These are phyloP conservation scores for Microtus richardsoni DNA, from an alignment of 2,113 vertebrate genomes.

Conservation along the genomic window DNA sequence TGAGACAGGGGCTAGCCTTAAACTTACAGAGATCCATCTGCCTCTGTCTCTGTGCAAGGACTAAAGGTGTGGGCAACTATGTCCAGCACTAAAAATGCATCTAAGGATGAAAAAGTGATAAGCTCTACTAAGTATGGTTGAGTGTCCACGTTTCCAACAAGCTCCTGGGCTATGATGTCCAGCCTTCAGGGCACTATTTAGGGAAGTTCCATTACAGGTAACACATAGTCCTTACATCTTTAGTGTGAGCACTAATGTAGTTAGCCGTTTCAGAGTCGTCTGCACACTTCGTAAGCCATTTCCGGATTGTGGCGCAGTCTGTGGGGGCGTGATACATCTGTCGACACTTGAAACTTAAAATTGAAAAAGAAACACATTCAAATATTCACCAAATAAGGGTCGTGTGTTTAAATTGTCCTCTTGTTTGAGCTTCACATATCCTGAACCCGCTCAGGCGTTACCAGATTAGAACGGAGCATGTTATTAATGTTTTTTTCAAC, in stretches of 20 bases:
- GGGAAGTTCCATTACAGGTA: conserved; percentile 50
- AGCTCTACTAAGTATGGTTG: not conserved
- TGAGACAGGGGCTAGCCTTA: not conserved
- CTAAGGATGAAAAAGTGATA: not conserved
- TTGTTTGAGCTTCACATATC: conserved; percentile 35
- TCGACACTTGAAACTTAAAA: conserved; percentile 97
- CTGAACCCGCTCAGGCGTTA: conserved; percentile 21
- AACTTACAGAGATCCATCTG: not conserved
- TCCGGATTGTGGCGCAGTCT: conserved; percentile 98
- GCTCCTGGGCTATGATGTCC: not conserved
- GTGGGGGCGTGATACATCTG: conserved; percentile 99
- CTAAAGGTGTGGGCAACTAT: not conserved
- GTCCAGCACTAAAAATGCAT: not conserved
- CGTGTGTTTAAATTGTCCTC: conserved; percentile 3
- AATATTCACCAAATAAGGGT: conserved; percentile 13
- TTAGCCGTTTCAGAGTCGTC: conserved; percentile 99
- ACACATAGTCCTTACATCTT: conserved; percentile 93
- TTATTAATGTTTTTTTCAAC: not conserved
- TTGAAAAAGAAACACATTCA: conserved; percentile 51
- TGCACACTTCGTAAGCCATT: conserved; percentile 99
- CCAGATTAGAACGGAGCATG: not conserved
- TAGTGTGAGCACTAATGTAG: conserved; percentile 99
- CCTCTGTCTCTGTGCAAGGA: not conserved
- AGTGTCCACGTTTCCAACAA: not conserved
- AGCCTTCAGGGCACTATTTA: not conserved